These are phyloP conservation scores for Halocynthia aurantium DNA, from an alignment of 23 tunicate species.

Conservation along the genomic window DNA sequence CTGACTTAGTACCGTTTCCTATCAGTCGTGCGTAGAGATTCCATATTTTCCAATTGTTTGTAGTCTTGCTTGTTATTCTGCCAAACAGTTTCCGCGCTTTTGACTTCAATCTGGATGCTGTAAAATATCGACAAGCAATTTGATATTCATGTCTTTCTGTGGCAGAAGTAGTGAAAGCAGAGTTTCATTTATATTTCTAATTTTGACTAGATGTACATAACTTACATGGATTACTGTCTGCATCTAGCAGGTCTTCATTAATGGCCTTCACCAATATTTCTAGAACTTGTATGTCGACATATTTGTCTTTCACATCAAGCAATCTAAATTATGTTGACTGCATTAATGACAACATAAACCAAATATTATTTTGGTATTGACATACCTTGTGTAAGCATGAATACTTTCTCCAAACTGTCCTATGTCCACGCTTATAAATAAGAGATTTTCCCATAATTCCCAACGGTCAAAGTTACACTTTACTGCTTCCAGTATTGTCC, in stretches of 20 bases:
- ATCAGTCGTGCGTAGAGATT: constrained; percentile 40
- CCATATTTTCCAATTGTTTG: constrained; percentile 50
- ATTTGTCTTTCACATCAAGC: constrained; percentile 63
- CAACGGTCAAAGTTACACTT: constrained; percentile 83
- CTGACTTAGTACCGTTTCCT: constrained; percentile 25
- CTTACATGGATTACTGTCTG: constrained; percentile 36
- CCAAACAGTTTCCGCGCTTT: constrained; percentile 53
- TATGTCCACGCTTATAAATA: constrained; percentile 49
- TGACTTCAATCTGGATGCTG: constrained; percentile 38
- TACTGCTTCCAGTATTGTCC: constrained; percentile 66
- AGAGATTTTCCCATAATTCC: constrained; percentile 92
- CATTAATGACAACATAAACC: neutral
- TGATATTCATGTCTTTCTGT: neutral
- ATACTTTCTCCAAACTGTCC: constrained; percentile 73
- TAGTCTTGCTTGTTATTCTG: constrained; percentile 42
- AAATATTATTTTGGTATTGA: neutral
- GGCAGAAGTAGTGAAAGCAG: neutral
- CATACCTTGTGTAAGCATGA: constrained; percentile 61
- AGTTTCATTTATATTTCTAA: neutral
- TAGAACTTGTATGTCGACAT: constrained; percentile 46
- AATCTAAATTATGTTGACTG: constrained; percentile 25
- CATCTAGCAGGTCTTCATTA: constrained; percentile 39
- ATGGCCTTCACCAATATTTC: constrained; percentile 48
- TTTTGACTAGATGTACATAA: neutral
- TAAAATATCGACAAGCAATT: neutral